Conservation (phyloP, 2,113 vertebrate genomes). For the Halcyon senegalensis region DNA sequence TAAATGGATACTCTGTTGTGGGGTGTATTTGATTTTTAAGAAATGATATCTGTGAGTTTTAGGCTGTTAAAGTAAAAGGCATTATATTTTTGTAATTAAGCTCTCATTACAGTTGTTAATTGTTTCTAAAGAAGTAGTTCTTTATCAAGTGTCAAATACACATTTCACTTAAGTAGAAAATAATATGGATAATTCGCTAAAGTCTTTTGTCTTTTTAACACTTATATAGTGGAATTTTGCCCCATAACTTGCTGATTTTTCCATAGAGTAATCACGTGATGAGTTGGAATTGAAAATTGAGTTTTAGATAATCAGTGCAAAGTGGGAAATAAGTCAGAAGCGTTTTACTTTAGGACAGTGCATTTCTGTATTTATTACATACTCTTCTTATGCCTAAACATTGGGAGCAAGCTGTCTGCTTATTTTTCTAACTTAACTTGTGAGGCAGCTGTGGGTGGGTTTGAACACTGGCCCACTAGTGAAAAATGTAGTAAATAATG, state of each 20-base stretch:
- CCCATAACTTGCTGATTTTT: not conserved
- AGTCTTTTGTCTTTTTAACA: not conserved
- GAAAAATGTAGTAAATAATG: not conserved
- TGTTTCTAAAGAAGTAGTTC: not conserved
- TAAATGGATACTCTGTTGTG: not conserved
- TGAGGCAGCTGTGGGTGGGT: not conserved
- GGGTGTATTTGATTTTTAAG: not conserved
- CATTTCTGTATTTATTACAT: not conserved
- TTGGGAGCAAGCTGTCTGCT: not conserved
- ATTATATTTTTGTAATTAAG: not conserved
- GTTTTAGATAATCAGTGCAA: fast-evolving
- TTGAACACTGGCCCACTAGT: not conserved
- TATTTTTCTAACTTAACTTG: not conserved
- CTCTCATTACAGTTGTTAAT: not conserved
- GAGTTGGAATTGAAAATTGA: not conserved
- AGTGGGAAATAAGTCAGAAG: not conserved
- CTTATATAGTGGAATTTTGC: not conserved
- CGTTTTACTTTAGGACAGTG: not conserved
- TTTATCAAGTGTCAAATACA: not conserved
- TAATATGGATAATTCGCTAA: not conserved
- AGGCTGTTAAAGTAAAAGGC: not conserved
- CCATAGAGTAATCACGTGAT: not conserved
- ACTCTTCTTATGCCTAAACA: not conserved
- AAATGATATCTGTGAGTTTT: not conserved
- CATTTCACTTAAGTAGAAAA: not conserved